phyloP scores from a whole-genome alignment of 2,797 vertebrate species.

The Cyclura pinguis region DNA sequence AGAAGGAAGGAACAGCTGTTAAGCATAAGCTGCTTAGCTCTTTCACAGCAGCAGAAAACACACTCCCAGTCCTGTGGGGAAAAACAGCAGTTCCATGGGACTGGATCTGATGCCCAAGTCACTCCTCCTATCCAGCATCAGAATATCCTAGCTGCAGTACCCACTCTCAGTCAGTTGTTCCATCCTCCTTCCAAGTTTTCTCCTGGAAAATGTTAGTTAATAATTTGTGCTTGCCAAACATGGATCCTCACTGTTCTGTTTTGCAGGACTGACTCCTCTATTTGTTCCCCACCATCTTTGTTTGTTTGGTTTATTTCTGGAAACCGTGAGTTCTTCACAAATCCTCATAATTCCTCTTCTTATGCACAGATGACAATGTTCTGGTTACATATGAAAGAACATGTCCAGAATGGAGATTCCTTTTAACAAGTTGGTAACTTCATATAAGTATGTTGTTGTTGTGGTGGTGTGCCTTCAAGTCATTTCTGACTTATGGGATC shows the following conservation, averaged over 20 bases:
- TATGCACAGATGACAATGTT: background rate
- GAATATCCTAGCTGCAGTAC: no score
- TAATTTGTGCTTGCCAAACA: background rate
- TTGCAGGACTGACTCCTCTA: background rate
- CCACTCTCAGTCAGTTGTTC: no score
- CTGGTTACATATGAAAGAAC: background rate
- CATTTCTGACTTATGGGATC: no score
- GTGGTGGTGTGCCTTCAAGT: no score
- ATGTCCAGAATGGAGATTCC: background rate
- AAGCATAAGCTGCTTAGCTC: no score
- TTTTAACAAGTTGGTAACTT: background rate
- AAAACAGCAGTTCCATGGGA: no score
- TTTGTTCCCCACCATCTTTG: background rate
- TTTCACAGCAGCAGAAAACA: no score
- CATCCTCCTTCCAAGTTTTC: background rate
- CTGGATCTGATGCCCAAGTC: no score
- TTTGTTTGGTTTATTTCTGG: background rate
- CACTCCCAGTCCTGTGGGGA: no score
- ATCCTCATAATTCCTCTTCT: background rate
- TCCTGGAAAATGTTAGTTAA: background rate
- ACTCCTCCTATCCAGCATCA: no score
- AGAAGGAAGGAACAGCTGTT: no score
- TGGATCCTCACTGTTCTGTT: background rate
- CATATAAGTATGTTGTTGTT: no score
- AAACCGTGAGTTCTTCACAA: background rate